Conservation (phyloP, 2,113 vertebrate genomes). For the Nothobranchius kuhntae region DNA sequence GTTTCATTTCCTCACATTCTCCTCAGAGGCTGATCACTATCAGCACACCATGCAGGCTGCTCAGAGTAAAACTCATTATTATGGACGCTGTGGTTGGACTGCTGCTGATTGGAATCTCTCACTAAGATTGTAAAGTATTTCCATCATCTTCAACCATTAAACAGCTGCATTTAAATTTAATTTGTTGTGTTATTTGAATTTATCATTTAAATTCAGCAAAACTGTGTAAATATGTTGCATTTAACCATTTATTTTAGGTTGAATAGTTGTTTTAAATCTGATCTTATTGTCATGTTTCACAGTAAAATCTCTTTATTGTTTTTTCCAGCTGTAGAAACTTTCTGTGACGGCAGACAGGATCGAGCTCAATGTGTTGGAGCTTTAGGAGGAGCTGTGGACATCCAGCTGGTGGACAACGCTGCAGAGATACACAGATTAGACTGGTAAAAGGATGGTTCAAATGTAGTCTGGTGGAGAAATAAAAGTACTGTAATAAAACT, state of each 20-base stretch:
- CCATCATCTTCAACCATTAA: background rate
- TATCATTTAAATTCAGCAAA: no score
- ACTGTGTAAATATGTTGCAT: no score
- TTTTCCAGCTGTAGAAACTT: slow-evolving; percentile 34
- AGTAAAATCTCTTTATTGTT: no score
- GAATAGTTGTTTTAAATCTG: no score
- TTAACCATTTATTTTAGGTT: no score
- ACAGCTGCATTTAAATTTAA: no score
- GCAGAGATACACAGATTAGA: fast-evolving
- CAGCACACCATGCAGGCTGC: background rate
- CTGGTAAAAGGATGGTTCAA: background rate
- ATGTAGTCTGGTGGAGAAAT: fast-evolving
- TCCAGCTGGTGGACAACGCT: background rate
- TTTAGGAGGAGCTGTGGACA: slow-evolving; percentile 41
- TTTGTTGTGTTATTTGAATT: no score
- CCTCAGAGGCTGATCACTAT: background rate
- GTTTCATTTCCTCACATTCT: background rate
- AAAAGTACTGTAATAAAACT: fast-evolving
- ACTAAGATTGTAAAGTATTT: background rate
- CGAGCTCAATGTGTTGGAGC: slow-evolving; percentile 48
- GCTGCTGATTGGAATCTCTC: background rate
- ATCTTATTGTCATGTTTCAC: no score
- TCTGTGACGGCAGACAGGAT: slow-evolving; percentile 52
- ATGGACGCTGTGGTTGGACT: background rate
- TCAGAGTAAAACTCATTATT: background rate